Evolutionary conservation across 2,797 vertebrate genomes (phyloP).

Genomic region (Amazonetta brasiliensis): DNA sequence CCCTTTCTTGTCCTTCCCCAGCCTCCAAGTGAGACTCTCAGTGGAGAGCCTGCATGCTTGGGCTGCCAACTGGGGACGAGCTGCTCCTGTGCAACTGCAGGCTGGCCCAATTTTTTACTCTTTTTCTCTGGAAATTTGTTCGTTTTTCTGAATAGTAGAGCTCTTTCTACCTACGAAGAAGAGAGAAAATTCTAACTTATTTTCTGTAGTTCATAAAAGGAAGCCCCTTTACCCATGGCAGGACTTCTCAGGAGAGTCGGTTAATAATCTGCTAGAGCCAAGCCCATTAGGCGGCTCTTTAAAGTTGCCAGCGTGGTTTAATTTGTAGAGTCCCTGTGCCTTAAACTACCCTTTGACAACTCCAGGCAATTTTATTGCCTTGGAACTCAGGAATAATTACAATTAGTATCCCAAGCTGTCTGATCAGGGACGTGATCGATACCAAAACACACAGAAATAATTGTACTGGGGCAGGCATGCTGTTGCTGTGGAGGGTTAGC

Average conservation of each 20-base stretch:
- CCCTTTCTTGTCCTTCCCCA: not conserved
- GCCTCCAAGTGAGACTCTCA: not conserved
- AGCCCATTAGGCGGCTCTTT: not conserved
- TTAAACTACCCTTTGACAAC: constrained; percentile 57
- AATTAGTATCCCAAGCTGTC: constrained; percentile 35
- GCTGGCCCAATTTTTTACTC: not conserved
- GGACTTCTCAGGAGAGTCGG: constrained; percentile 41
- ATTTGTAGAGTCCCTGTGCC: constrained; percentile 64
- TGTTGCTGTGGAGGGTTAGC: fast-evolving
- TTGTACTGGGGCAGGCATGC: fast-evolving
- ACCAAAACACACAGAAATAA: not conserved
- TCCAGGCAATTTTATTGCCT: constrained; percentile 67
- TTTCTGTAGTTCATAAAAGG: constrained; percentile 31
- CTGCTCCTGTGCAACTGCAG: not conserved
- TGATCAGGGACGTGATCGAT: not conserved
- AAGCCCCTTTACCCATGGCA: constrained; percentile 14
- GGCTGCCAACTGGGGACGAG: not conserved
- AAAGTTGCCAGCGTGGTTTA: constrained; percentile 36
- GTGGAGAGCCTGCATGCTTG: not conserved
- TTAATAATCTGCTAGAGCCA: constrained; percentile 38
- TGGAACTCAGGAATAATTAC: constrained; percentile 71
- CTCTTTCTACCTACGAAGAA: not conserved
- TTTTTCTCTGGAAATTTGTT: not conserved
- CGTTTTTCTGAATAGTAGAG: not conserved
- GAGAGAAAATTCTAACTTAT: constrained; percentile 4